Evolutionary conservation across 1,140 invertebrate genomes (phyloP).

Genomic region (Lucilia cuprina): DNA sequence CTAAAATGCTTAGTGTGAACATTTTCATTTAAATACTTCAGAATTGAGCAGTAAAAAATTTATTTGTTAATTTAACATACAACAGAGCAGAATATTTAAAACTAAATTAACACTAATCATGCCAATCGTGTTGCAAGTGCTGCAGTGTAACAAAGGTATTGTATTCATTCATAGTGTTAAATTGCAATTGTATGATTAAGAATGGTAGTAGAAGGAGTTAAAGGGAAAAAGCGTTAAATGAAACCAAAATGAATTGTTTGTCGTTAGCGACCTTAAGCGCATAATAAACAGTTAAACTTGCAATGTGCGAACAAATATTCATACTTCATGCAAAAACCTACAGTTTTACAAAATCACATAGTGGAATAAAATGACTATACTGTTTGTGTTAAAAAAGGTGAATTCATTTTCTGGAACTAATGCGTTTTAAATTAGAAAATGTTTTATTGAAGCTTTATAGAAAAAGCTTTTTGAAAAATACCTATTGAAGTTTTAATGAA

Average conservation of each 20-base stretch:
- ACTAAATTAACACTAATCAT: not conserved
- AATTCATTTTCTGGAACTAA: not conserved
- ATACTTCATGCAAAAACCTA: not conserved
- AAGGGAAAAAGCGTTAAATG: not conserved
- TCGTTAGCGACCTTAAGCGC: not conserved
- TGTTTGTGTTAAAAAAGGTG: not conserved
- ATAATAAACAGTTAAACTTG: not conserved
- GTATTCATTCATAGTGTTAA: not conserved
- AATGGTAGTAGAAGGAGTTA: not conserved
- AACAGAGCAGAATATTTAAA: too few relatives aligned
- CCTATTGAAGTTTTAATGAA: too few relatives aligned
- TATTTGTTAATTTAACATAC: too few relatives aligned
- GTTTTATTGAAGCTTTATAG: too few relatives aligned
- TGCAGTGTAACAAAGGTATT: not conserved
- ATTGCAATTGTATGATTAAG: not conserved
- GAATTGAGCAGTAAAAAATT: too few relatives aligned
- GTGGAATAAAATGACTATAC: not conserved
- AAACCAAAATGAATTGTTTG: not conserved
- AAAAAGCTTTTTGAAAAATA: too few relatives aligned
- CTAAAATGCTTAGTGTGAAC: not conserved
- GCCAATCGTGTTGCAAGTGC: not conserved
- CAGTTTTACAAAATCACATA: not conserved
- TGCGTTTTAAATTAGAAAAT: too few relatives aligned
- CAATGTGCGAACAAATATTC: not conserved
- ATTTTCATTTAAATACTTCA: not conserved